Percentiles rank a stretch among this genome's conserved stretches.
These are phyloP conservation scores for Pollimyrus isidori DNA, from an alignment of 2,113 vertebrate genomes.

Conservation along the genomic window DNA sequence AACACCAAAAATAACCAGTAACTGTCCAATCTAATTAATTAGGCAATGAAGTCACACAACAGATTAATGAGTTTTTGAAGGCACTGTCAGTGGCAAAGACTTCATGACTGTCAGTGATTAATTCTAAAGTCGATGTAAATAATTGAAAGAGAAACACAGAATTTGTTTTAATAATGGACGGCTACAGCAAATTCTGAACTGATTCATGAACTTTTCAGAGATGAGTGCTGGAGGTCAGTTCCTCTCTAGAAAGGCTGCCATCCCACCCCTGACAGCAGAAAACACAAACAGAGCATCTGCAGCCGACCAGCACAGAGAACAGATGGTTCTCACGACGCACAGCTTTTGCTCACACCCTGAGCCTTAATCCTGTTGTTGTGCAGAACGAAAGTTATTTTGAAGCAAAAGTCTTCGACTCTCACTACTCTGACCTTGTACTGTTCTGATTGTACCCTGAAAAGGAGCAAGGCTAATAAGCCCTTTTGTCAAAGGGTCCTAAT, in stretches of 20 bases:
- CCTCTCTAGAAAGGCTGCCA: background rate
- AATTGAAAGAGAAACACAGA: background rate
- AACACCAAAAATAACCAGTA: background rate
- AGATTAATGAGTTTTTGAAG: background rate
- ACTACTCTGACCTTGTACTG: conserved; percentile 18
- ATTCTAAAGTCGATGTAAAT: background rate
- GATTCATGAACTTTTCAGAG: background rate
- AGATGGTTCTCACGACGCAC: background rate
- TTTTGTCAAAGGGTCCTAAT: conserved; percentile 18
- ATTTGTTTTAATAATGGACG: background rate
- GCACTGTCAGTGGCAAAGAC: background rate
- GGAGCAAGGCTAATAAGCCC: conserved; percentile 11
- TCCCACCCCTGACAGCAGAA: background rate
- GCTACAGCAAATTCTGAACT: background rate
- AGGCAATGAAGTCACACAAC: background rate
- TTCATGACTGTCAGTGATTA: background rate
- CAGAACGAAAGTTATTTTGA: conserved; percentile 14
- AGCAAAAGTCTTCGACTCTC: background rate
- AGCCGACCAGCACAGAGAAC: background rate
- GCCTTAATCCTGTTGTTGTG: conserved; percentile 13
- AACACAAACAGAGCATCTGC: background rate
- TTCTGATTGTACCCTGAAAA: conserved; percentile 14
- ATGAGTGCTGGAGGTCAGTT: background rate
- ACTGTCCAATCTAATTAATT: background rate
- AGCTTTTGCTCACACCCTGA: conserved; percentile 6